Base-by-base conservation (phyloP, 1,140 invertebrate species). In the Ladona fulva region DNA sequence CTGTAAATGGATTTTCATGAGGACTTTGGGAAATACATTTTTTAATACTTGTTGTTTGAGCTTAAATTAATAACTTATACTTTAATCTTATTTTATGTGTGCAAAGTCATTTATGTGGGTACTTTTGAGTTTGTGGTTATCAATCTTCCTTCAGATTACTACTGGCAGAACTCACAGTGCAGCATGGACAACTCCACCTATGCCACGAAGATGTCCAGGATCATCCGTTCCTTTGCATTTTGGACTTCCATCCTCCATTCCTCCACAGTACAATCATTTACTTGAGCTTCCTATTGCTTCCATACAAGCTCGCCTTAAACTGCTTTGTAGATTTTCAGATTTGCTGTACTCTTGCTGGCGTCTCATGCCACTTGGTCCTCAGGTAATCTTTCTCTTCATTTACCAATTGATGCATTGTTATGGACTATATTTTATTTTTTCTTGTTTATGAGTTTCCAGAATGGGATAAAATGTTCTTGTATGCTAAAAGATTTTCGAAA, bases 261-360 rank as follows among this genome's bases (percentile, higher is more conserved):
- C 90, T 5, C 81, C 86, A 0, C 89, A 91, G 82, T 92, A 89
- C 81, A 85, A 86, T 16, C 84, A 86, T 80, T 82, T 92, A 24
- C 85, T 88, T 79, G 85, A 84, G 5, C 81, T 87, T 42, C 83
- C 86, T n/a, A 84, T 89, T 76, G 83, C 85, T 74, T 84, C 87
- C 8, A 87, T 91, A 24, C 86, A 88, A 80, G 85, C 86, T 11
- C 81, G 91, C 75, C 84, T 92, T 11, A 87, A 86, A 77, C 85
- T 91, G 11, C 84, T 92, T 5, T 87, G 90, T 81, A 87, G 87
- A 78, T 91, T 91, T 82, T 91, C 89, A 25, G 89, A 91, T 83
- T 85, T 89, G 24, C 83, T 92, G 25, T 91, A 90, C 82, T 86
- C 87, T 0, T 89, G 88, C 44, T 91, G 90, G 90, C 86, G 87